Evolutionary conservation across 1,140 invertebrate species (phyloP), one percentile per base, ranked within the genome.

Genomic region (Theocolax elegans): DNA sequence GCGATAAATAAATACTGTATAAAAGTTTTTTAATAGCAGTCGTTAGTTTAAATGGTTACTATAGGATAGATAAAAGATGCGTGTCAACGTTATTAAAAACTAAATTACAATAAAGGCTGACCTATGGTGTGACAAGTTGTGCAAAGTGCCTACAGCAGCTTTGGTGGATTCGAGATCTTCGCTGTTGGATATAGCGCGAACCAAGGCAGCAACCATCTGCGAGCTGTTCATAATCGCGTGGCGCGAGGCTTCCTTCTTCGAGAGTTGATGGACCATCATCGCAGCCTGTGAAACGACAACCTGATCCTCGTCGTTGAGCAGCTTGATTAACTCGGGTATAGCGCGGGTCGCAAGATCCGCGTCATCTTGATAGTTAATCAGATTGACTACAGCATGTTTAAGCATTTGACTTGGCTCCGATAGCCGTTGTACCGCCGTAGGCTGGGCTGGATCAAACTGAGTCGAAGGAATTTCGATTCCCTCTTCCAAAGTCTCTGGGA

Each of bases 351-450:
- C 97, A 70, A 99, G 87, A 88, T 99, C 97, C 66, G 97, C 97
- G 87, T 99, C 97, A 87, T 99, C 96, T 87, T 99, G 97, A 83
- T 99, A 99, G 81, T 99, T 99, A 76, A 99, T 98, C 64, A 99
- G 88, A 83, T 99, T 99, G 19, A 99, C 96, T 46, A 99, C 97
- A 48, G 97, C 97, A 87, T 98, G 95, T 84, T 95, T 95, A 65
- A 97, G 82, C 95, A 98, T 97, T 86, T 98, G 97, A 59, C 95
- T 97, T 1, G 98, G 97, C 81, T 99, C 97, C 54, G 97, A 90
- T 53, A 99, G 88, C 75, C 96, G 90, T 80, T 99, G 96, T 7
- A 99, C 97, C 71, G 97, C 96, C 40, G 97, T 98, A 2, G 96
- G 95, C 81, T 98, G 95, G 42, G 92, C 92, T 6, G 94, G 92